Evolutionary conservation across 2,888 invertebrate genomes (phyloP), one percentile per base, ranked within the genome.

Genomic region (Papilio gigon): DNA sequence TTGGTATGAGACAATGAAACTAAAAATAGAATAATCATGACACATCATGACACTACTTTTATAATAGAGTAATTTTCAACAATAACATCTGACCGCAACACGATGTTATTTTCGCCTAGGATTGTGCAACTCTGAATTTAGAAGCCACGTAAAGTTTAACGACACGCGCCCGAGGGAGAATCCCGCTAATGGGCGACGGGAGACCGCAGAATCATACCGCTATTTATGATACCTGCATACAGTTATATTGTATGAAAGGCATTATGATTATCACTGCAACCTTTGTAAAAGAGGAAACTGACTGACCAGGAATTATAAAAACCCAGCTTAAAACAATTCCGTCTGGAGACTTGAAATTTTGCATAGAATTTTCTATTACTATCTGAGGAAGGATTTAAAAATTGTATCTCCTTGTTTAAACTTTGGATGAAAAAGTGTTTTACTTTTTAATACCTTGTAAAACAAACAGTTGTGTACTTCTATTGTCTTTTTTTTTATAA

Each of bases 211-310:
- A 22, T 63, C 35, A 35, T 50, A 22, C 53, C 30, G 9, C 33
- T 63, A 53, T 53, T 53, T 63, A 63, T 50, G 22, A 9, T 47
- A 63, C 63, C 63, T 63, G 50, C 50, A 50, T 63, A 50, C 5
- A n/a, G 17, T 30, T 14, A 30, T 56, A 17, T 17, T 30, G 17
- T 56, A 56, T 17, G 53, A 56, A 56, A 56, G 17, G 12, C 30
- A 30, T 30, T 30, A 30, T 56, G 3, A 30, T 56, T 56, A 30
- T 56, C 30, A 30, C 30, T 30, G 9, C 9, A 27, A 14, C n/a
- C n/a, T 14, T 27, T 27, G 27, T 30, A 9, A 53, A 53, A 27
- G 14, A 42, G 17, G 42, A 17, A 42, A 17, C 17, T n/a, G 42
- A 42, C 17, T 4, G 33, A 17, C 4, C 37, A 3, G n/a, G n/a